Conservation (phyloP, 2,797 vertebrate genomes). For the Megaceryle alcyon region DNA sequence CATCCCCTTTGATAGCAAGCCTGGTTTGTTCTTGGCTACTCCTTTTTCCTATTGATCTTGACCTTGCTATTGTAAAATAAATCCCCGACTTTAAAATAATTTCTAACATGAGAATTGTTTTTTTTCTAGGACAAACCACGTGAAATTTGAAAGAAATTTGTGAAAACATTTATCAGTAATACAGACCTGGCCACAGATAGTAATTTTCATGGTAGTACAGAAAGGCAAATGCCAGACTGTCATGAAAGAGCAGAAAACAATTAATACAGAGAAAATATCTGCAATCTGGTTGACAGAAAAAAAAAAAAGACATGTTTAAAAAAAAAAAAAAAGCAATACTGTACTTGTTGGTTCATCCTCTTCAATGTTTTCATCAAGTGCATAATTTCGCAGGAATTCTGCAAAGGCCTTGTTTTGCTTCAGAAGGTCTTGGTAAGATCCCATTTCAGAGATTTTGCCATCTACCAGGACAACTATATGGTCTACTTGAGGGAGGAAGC, state of each 20-base stretch:
- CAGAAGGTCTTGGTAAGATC: conserved; percentile 90
- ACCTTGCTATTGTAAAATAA: background rate
- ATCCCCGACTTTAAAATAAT: background rate
- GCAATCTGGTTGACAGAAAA: background rate
- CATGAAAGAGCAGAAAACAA: background rate
- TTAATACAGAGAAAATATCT: background rate
- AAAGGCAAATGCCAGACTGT: background rate
- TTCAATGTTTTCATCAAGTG: conserved; percentile 82
- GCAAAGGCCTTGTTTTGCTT: conserved; percentile 89
- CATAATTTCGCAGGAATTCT: conserved; percentile 92
- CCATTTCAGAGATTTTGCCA: conserved; percentile 91
- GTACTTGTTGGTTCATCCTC: conserved; percentile 83
- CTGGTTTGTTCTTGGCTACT: background rate
- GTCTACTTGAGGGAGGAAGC: conserved; percentile 94
- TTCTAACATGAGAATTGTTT: background rate
- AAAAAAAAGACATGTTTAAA: background rate
- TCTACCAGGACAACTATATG: conserved; percentile 91
- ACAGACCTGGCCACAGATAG: background rate
- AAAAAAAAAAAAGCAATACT: background rate
- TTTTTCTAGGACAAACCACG: background rate
- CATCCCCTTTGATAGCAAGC: background rate
- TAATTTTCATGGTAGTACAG: background rate
- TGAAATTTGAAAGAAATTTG: background rate
- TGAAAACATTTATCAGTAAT: background rate
- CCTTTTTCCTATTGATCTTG: background rate